These are phyloP conservation scores for Eristalis arbustorum DNA, from an alignment of 2,888 invertebrate species.

Conservation along the genomic window DNA sequence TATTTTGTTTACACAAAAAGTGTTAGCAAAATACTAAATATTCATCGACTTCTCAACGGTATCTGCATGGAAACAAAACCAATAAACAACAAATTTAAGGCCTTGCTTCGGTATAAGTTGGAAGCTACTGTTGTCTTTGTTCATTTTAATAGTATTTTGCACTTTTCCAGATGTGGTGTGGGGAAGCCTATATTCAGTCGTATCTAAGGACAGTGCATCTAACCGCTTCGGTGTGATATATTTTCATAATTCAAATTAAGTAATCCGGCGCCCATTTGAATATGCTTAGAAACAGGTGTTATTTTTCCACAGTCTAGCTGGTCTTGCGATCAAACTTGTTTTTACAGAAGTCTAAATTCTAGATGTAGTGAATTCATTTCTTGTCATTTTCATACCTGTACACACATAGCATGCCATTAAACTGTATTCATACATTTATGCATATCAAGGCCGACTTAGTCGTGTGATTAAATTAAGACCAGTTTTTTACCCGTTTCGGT, in stretches of 20 bases:
- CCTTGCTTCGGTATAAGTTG: background rate
- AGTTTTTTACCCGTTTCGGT: background rate
- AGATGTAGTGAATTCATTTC: background rate
- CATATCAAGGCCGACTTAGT: background rate
- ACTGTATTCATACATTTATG: background rate
- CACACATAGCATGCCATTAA: background rate
- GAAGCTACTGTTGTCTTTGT: background rate
- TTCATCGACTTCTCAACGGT: background rate
- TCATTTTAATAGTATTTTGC: background rate
- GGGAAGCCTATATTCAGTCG: too few relatives aligned
- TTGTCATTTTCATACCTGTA: background rate
- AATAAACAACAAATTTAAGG: background rate
- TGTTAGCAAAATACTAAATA: background rate
- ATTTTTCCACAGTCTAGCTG: background rate
- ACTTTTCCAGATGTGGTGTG: background rate
- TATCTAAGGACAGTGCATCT: background rate
- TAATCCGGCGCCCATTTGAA: background rate
- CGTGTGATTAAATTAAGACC: background rate
- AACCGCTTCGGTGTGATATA: background rate
- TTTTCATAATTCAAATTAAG: background rate
- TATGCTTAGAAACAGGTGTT: background rate
- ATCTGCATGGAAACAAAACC: background rate
- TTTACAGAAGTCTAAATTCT: background rate
- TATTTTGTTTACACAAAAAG: slow-evolving; percentile 49
- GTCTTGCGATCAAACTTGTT: background rate